Conservation (phyloP, 2,888 invertebrate genomes). For the Physocephala rufipes region DNA sequence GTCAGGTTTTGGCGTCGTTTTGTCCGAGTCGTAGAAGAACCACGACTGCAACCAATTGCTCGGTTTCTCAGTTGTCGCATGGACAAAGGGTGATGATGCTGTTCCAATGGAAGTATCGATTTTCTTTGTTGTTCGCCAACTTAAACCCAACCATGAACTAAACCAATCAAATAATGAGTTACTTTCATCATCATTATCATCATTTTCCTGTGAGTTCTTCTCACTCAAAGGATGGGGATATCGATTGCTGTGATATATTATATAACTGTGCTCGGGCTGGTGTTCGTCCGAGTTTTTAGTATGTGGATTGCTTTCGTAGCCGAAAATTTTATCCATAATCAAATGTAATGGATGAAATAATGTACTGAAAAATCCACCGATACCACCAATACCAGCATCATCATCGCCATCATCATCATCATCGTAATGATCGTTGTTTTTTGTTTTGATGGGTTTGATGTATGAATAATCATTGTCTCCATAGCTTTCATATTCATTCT, state of each 20-base stretch:
- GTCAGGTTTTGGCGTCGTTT: constrained; percentile 48
- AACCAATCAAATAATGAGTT: constrained; percentile 56
- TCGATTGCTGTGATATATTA: constrained; percentile 59
- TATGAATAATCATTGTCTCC: too few relatives aligned
- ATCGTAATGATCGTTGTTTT: constrained; percentile 49
- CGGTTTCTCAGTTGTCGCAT: constrained; percentile 45
- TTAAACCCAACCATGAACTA: constrained; percentile 57
- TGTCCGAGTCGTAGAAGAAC: constrained; percentile 52
- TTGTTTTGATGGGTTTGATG: constrained; percentile 49
- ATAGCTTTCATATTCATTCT: constrained; percentile 46
- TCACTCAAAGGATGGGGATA: constrained; percentile 43
- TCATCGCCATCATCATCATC: constrained; percentile 45
- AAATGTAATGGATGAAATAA: constrained; percentile 60
- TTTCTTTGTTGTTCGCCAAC: constrained; percentile 53
- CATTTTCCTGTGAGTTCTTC: constrained; percentile 38
- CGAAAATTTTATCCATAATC: constrained; percentile 57
- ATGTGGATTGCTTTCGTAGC: constrained; percentile 43
- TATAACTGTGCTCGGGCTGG: constrained; percentile 54
- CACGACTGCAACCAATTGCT: constrained; percentile 60
- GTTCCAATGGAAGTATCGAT: constrained; percentile 51
- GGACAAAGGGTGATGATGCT: constrained; percentile 18
- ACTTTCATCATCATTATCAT: constrained; percentile 44
- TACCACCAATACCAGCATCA: constrained; percentile 48
- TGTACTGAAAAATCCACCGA: constrained; percentile 58
- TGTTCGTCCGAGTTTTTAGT: constrained; percentile 29